phyloP scores from a whole-genome alignment of 1,140 invertebrate species.

The Argopecten irradians region DNA sequence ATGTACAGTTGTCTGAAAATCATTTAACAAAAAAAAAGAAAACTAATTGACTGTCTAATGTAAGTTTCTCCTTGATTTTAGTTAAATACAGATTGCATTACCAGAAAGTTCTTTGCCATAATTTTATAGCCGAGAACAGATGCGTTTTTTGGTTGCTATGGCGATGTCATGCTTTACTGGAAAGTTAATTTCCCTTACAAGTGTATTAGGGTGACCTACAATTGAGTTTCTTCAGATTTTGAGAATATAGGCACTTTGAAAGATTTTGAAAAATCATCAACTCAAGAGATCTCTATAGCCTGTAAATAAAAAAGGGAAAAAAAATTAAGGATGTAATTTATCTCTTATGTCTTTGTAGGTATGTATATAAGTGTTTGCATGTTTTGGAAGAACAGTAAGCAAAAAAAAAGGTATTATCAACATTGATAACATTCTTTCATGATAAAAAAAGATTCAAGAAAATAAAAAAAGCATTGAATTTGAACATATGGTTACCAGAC shows the following conservation, averaged over 20 bases:
- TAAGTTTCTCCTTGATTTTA: not conserved
- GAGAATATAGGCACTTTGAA: too few relatives aligned
- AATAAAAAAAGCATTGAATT: too few relatives aligned
- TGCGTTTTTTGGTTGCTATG: not conserved
- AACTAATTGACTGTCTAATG: constrained; percentile 7
- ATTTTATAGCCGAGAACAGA: not conserved
- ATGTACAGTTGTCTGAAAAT: too few relatives aligned
- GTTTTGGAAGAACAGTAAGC: not conserved
- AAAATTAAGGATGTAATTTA: not conserved
- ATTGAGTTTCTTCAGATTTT: not conserved
- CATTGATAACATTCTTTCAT: not conserved
- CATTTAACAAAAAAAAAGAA: not conserved
- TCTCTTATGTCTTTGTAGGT: not conserved
- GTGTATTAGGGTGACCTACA: not conserved
- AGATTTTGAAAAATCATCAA: not conserved
- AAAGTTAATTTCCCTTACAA: constrained; percentile 16
- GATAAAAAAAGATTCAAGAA: not conserved
- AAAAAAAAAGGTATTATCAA: not conserved
- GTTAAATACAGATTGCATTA: not conserved
- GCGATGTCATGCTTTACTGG: not conserved
- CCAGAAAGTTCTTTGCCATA: not conserved
- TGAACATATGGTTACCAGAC: too few relatives aligned
- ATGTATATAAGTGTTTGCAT: not conserved
- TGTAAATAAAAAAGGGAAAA: too few relatives aligned
- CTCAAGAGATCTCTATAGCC: not conserved